Conservation (phyloP, 2,888 invertebrate species). For the Amphipoea lucens region DNA sequence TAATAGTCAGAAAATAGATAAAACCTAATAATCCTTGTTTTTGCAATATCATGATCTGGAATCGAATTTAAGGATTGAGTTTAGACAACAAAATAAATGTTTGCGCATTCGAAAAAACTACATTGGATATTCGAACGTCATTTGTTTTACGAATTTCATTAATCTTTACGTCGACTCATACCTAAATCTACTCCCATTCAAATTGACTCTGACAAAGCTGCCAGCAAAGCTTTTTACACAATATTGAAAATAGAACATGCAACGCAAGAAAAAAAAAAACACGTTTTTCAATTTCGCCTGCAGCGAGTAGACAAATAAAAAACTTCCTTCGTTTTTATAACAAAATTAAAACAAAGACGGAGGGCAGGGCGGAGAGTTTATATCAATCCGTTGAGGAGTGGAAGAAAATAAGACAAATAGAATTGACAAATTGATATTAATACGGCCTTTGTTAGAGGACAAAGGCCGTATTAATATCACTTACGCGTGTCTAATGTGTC, state of each 20-base stretch:
- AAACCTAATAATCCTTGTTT: background rate
- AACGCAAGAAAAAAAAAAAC: constrained; percentile 38
- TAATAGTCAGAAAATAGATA: background rate
- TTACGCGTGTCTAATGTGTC: constrained; percentile 47
- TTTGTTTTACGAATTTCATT: constrained; percentile 12
- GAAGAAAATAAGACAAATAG: constrained; percentile 47
- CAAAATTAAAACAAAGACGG: constrained; percentile 51
- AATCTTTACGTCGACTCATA: constrained; percentile 12
- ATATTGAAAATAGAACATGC: constrained; percentile 22
- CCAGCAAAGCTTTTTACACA: constrained; percentile 13
- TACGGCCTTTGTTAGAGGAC: constrained; percentile 43
- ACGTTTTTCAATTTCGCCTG: constrained; percentile 34
- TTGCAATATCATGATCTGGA: background rate
- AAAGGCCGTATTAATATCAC: constrained; percentile 57
- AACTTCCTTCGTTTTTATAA: constrained; percentile 27
- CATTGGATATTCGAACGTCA: background rate
- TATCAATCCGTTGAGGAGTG: constrained; percentile 39
- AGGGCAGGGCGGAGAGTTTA: constrained; percentile 25
- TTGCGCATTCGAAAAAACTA: background rate
- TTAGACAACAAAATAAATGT: background rate
- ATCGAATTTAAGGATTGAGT: constrained; percentile 1
- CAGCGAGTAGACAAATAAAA: constrained; percentile 13
- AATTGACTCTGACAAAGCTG: constrained; percentile 26
- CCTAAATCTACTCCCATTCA: constrained; percentile 14
- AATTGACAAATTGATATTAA: constrained; percentile 9